phyloP scores from a whole-genome alignment of 2,113 vertebrate species.

The Tricholaema leucomelas region DNA sequence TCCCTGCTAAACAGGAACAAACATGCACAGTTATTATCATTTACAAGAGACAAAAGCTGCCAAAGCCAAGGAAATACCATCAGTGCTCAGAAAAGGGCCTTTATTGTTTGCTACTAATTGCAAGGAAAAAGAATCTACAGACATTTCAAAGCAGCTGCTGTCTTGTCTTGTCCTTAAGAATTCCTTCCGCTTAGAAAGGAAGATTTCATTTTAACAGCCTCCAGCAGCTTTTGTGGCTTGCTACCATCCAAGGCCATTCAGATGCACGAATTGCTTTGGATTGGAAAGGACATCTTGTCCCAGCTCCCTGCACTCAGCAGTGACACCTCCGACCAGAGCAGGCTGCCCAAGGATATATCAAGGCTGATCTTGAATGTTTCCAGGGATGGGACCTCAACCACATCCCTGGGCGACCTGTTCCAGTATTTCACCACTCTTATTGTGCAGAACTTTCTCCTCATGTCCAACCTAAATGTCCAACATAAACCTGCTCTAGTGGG shows the following conservation, averaged over 20 bases:
- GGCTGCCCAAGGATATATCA: too few relatives aligned
- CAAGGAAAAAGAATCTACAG: slow-evolving; percentile 39
- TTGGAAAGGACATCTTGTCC: too few relatives aligned
- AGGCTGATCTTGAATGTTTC: too few relatives aligned
- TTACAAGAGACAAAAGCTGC: slow-evolving; percentile 59
- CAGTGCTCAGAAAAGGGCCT: slow-evolving; percentile 19
- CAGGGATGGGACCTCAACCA: too few relatives aligned
- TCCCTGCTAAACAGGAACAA: slow-evolving; percentile 27
- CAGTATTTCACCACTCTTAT: too few relatives aligned
- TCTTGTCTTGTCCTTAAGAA: slow-evolving; percentile 62
- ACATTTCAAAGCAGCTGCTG: slow-evolving; percentile 50
- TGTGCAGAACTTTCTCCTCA: too few relatives aligned
- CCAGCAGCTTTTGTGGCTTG: slow-evolving; percentile 20
- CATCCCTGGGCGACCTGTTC: too few relatives aligned
- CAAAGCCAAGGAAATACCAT: slow-evolving; percentile 23
- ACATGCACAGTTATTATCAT: neutral
- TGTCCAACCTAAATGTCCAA: too few relatives aligned
- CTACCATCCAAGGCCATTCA: slow-evolving; percentile 33
- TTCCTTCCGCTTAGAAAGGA: slow-evolving; percentile 29
- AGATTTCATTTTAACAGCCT: slow-evolving; percentile 45
- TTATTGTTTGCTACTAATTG: slow-evolving; percentile 65
- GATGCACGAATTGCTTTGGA: neutral
- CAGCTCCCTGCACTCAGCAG: too few relatives aligned
- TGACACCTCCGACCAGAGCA: too few relatives aligned
- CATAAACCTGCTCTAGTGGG: too few relatives aligned